Conservation (phyloP, 2,797 vertebrate species). For the Labeo calbasu region DNA sequence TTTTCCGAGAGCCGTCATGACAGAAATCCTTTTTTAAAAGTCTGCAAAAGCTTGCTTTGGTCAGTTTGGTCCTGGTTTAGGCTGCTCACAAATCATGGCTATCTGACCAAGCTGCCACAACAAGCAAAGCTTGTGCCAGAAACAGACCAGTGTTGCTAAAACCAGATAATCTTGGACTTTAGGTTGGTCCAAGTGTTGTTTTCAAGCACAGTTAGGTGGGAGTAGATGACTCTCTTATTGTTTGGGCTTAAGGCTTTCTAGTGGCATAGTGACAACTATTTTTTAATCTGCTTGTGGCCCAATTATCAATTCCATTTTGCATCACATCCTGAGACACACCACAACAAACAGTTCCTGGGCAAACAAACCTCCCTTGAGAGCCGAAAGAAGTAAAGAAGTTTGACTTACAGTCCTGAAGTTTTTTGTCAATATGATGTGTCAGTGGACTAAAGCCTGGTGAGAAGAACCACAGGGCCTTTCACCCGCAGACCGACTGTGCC, state of each 20-base stretch:
- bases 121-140: neutral
- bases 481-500: constrained; percentile 3
- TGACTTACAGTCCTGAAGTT: constrained; percentile 17
- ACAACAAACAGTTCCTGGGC: constrained; percentile 10
- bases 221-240: neutral
- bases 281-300: constrained; percentile 41
- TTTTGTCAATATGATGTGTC: constrained; percentile 40
- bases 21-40: neutral
- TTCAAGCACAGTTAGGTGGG: neutral
- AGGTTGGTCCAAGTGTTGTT: constrained; percentile 9
- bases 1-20: neutral
- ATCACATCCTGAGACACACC: constrained; percentile 19
- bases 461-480: constrained; percentile 34
- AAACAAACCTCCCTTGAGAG: constrained; percentile 58
- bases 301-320: constrained; percentile 39
- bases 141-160: neutral
- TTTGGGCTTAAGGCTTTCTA: constrained; percentile 2
- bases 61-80: neutral
- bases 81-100: neutral
- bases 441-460: constrained; percentile 29
- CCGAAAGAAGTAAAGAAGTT: constrained; percentile 41
- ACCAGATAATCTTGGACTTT: constrained; percentile 7
- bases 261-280: constrained; percentile 1
- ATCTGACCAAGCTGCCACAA: neutral
- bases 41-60: neutral